Evolutionary conservation across 2,888 invertebrate species (phyloP), one percentile per base, ranked within the genome.

Genomic region (Drosophila dives): DNA sequence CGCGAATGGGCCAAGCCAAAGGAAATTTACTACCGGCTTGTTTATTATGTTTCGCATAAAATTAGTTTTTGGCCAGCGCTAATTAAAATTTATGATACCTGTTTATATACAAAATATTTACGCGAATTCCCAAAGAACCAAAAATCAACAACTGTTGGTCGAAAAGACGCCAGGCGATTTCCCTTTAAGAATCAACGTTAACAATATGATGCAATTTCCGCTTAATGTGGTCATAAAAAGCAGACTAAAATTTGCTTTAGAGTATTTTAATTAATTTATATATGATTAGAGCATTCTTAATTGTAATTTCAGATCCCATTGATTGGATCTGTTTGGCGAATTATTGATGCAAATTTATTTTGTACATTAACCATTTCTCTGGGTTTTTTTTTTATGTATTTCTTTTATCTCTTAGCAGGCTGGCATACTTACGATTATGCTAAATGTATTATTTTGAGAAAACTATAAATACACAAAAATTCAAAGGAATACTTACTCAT

Each of bases 1-100:
- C 66, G 58, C 36, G 32, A 38, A 34, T 29, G 15, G 15, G 20
- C 36, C 51, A 34, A 40, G 62, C 58, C 70, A 72, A 72, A 29
- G 0, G 29, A 29, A 71, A 68, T 64, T 80, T 70, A 69, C 66
- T 68, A 58, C 63, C 68, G 64, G 69, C 70, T 60, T 42, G 49
- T 3, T 38, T 51, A 64, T 79, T 72, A 64, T 79, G 72, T 75
- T 88, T 81, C 68, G 74, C 77, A 75, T 75, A 77, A 91, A 91
- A 91, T 89, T 88, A 88, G 91, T 86, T 76, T 83, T 66, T 55
- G 85, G 82, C 65, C 64, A 74, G 62, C 72, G 71, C 80, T 91
- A 91, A 91, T 91, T 91, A 88, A 89, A 91, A 89, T 91, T 91
- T 91, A 91, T 89, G 89, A 91, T 83, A 85, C 84, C 88, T 83